Percentiles rank a stretch among this genome's conserved stretches.
Evolutionary conservation across 2,797 vertebrate species (phyloP).

Genomic region (Pangasius mekongensis): DNA sequence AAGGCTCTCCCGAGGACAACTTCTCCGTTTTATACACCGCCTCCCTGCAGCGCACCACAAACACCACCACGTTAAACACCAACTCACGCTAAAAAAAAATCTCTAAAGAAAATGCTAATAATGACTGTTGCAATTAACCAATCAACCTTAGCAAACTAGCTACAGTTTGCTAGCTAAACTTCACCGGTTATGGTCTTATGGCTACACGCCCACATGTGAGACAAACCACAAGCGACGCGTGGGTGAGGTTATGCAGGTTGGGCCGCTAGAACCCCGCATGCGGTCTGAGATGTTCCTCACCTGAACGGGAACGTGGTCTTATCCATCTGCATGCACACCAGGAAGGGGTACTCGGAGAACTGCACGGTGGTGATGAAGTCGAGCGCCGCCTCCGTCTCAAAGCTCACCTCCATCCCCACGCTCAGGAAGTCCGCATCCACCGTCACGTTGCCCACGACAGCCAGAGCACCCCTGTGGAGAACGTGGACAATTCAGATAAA

Average conservation of each 20-base stretch:
- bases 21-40: conserved; percentile 84
- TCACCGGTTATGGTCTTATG: not conserved
- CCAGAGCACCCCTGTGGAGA: conserved; percentile 80
- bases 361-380: conserved; percentile 95
- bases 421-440: conserved; percentile 90
- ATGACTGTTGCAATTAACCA: not conserved
- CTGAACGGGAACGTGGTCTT: conserved; percentile 86
- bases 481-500: not conserved
- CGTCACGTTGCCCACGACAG: conserved; percentile 79
- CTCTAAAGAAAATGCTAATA: not conserved
- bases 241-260: not conserved
- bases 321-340: conserved; percentile 98
- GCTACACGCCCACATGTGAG: not conserved
- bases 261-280: not conserved
- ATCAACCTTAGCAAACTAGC: not conserved
- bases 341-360: conserved; percentile 96
- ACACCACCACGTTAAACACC: not conserved
- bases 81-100: not conserved
- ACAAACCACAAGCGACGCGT: not conserved
- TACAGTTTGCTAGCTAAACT: not conserved
- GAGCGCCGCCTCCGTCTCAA: conserved; percentile 84
- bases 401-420: conserved; percentile 84
- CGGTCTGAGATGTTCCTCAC: conserved; percentile 65
- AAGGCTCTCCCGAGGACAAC: conserved; percentile 79
- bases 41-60: conserved; percentile 71